Conservation (phyloP, 2,113 vertebrate genomes). For the Percina caprodes region DNA sequence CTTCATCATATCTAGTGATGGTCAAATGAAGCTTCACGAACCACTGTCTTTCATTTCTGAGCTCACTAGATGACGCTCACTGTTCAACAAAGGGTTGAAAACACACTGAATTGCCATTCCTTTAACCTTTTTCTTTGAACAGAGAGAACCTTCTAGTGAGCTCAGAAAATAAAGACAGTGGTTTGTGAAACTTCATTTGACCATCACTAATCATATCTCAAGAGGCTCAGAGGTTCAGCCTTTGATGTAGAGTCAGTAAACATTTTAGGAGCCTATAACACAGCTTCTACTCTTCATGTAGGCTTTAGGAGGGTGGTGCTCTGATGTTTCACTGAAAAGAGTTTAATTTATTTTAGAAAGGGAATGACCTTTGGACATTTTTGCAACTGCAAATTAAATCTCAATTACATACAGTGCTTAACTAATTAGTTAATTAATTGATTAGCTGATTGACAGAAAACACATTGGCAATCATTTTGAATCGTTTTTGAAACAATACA, state of each 20-base stretch:
- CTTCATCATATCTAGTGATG: neutral
- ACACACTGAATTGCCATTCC: too few species aligned
- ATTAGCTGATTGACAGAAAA: neutral
- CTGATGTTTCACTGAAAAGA: neutral
- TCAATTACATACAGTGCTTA: neutral
- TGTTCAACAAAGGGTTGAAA: too few species aligned
- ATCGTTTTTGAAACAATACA: too few species aligned
- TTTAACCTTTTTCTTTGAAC: too few species aligned
- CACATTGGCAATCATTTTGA: neutral
- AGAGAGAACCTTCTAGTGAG: too few species aligned
- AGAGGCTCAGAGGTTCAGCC: neutral
- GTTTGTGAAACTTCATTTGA: too few species aligned
- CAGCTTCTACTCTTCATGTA: neutral
- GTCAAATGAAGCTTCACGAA: too few species aligned
- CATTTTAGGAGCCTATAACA: neutral
- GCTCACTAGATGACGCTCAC: too few species aligned
- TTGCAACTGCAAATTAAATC: neutral
- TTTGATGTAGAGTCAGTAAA: constrained; percentile 7
- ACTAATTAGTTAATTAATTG: neutral
- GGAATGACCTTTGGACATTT: neutral
- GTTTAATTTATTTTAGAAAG: neutral
- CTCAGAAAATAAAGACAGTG: too few species aligned
- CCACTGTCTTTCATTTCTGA: too few species aligned
- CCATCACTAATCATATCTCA: neutral
- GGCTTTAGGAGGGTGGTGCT: neutral